These are phyloP conservation scores for Notamacropus eugenii DNA, from an alignment of 2,797 vertebrate species.

Conservation along the genomic window DNA sequence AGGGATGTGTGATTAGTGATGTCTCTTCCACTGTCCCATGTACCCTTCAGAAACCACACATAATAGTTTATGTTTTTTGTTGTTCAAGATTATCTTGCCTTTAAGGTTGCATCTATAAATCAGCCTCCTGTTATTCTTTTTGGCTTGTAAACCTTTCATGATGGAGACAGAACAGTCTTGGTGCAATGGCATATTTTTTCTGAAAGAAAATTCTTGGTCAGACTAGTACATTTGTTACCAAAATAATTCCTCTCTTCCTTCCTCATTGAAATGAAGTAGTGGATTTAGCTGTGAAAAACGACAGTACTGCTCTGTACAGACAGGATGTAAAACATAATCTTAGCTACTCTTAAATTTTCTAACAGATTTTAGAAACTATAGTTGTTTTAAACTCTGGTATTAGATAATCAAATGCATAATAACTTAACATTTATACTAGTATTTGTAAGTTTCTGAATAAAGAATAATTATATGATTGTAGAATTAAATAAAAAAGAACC, in stretches of 20 bases:
- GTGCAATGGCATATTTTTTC: not conserved
- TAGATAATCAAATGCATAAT: not conserved
- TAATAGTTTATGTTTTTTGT: not conserved
- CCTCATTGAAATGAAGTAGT: not conserved
- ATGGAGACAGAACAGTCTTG: not conserved
- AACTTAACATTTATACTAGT: not conserved
- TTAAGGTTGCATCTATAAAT: not conserved
- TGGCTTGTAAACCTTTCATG: not conserved
- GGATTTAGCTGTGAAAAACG: not conserved
- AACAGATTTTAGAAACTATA: not conserved
- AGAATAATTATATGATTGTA: not conserved
- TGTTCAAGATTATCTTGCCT: not conserved
- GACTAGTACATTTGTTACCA: not conserved
- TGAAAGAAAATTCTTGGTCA: not conserved
- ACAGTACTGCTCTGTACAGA: not conserved
- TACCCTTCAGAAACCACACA: not conserved
- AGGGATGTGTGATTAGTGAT: not conserved
- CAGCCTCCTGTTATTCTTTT: not conserved
- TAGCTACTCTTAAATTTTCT: not conserved
- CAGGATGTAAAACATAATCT: not conserved
- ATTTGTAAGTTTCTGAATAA: not conserved
- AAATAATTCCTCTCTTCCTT: not conserved
- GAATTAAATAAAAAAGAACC: not conserved
- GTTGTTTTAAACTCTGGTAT: not conserved
- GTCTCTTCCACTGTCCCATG: not conserved